Evolutionary conservation across 2,888 invertebrate species (phyloP).

Genomic region (Drosophila bunnanda): DNA sequence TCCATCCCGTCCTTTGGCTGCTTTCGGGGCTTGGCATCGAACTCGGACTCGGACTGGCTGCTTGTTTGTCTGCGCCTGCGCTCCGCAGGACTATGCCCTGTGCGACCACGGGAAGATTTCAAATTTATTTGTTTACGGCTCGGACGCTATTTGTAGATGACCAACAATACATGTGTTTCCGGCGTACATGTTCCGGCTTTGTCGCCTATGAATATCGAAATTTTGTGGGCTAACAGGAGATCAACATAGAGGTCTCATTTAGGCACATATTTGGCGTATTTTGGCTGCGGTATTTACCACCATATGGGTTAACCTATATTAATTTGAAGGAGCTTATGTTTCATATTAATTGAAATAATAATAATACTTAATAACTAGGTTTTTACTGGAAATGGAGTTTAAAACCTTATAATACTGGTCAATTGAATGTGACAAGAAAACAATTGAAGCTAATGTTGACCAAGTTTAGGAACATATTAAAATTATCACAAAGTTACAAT

Average conservation of each 20-base stretch:
- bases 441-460: not conserved
- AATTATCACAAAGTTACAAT: too few species aligned
- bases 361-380: not conserved
- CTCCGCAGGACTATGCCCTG: not conserved
- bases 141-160: conserved; percentile 45
- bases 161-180: conserved; percentile 46
- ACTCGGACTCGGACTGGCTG: conserved; percentile 19
- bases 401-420: not conserved
- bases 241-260: not conserved
- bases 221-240: conserved; percentile 4
- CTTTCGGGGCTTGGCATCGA: conserved; percentile 10
- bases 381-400: too few species aligned
- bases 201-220: conserved; percentile 29
- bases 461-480: too few species aligned
- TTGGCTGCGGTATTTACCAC: not conserved
- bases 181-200: conserved; percentile 4
- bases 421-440: not conserved
- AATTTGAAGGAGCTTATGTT: too few species aligned
- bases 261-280: not conserved
- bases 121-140: conserved; percentile 41
- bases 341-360: not conserved
- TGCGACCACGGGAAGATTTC: conserved; percentile 29
- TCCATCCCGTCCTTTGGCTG: conserved; percentile 4
- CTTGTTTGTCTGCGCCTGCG: conserved; percentile 44
- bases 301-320: not conserved